Conservation (phyloP, 2,113 vertebrate genomes). For the Micromys minutus region DNA sequence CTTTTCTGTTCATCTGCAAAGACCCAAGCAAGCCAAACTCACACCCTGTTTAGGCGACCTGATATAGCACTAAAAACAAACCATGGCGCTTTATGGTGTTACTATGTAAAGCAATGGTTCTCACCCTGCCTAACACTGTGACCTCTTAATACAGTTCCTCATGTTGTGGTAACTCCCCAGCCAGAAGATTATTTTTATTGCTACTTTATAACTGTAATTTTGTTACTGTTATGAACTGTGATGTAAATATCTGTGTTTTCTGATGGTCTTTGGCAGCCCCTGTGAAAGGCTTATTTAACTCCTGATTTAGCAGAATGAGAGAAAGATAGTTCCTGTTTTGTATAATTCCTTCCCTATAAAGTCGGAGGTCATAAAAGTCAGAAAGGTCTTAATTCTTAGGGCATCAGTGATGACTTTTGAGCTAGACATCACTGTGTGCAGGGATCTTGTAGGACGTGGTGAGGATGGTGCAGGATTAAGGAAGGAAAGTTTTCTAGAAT, state of each 20-base stretch:
- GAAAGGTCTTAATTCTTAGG: conserved; percentile 18
- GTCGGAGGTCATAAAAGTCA: conserved; percentile 5
- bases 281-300: background rate
- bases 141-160: background rate
- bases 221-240: background rate
- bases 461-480: background rate
- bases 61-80: background rate
- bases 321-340: background rate
- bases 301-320: conserved; percentile 13
- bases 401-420: background rate
- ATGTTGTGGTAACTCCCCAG: background rate
- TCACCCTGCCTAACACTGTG: background rate
- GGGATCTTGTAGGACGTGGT: background rate
- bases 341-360: background rate
- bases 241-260: no score
- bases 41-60: background rate
- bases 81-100: background rate
- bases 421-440: background rate
- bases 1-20: conserved; percentile 39
- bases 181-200: background rate
- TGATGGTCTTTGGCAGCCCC: no score
- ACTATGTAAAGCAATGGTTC: background rate
- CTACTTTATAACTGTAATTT: background rate
- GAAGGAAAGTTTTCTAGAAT: conserved; percentile 43
- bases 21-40: conserved; percentile 11